phyloP scores from a whole-genome alignment of 2,113 vertebrate species.

The Notiomystis cincta region DNA sequence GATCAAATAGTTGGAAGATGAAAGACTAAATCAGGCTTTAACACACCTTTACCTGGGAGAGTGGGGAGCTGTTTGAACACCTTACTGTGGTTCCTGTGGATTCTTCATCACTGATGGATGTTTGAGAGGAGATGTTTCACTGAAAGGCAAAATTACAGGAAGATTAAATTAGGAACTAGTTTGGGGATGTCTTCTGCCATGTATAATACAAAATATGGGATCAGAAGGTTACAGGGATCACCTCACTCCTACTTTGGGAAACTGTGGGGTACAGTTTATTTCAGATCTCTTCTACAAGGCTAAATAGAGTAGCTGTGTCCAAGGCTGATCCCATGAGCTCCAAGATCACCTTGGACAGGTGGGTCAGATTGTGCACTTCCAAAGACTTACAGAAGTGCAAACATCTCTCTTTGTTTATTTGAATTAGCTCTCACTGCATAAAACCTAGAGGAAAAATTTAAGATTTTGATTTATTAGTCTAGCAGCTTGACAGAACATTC shows the following conservation, averaged over 20 bases:
- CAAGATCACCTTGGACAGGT: neutral
- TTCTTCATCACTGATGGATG: neutral
- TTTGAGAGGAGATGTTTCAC: neutral
- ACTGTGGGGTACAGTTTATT: neutral
- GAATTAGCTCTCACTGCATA: neutral
- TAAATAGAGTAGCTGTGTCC: neutral
- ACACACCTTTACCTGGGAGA: neutral
- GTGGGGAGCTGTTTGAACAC: neutral
- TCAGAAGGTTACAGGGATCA: neutral
- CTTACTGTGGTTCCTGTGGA: neutral
- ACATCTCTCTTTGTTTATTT: neutral
- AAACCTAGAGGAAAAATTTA: neutral
- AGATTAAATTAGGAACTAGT: neutral
- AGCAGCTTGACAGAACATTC: neutral
- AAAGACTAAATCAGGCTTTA: neutral
- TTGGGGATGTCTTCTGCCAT: neutral
- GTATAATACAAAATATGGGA: neutral
- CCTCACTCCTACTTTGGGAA: neutral
- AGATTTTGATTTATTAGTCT: neutral
- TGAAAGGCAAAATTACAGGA: neutral
- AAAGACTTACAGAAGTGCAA: neutral
- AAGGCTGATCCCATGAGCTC: neutral
- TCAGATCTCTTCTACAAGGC: neutral
- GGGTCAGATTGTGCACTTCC: neutral
- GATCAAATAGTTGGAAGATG: constrained; percentile 2